These are phyloP conservation scores for Nematopogon swammerdamellus DNA, from an alignment of 2,888 invertebrate genomes.

Conservation along the genomic window DNA sequence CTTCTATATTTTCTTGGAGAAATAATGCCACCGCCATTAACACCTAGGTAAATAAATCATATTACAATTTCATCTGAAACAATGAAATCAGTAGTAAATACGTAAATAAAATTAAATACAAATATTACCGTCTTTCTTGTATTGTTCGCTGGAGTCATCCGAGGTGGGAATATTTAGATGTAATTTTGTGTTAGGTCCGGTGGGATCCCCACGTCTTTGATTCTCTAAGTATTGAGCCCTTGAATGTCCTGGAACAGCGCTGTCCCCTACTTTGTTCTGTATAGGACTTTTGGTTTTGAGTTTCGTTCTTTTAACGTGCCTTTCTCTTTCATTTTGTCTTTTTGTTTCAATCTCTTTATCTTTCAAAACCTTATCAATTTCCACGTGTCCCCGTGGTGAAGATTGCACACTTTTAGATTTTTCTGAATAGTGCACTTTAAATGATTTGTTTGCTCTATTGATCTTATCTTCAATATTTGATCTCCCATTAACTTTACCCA, in stretches of 20 bases:
- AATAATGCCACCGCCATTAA: conserved; percentile 38
- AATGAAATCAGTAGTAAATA: background rate
- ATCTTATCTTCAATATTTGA: conserved; percentile 40
- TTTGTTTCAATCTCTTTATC: conserved; percentile 37
- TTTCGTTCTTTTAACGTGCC: conserved; percentile 47
- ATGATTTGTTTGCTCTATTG: conserved; percentile 32
- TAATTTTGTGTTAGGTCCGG: conserved; percentile 49
- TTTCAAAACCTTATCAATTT: conserved; percentile 36
- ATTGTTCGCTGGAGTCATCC: conserved; percentile 59
- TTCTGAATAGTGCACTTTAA: conserved; percentile 45
- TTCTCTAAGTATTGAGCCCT: conserved; percentile 39
- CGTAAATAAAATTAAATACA: no score
- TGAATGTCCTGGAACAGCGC: conserved; percentile 16
- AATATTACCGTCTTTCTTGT: conserved; percentile 45
- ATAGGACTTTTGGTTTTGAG: conserved; percentile 49
- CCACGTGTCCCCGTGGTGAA: conserved; percentile 38
- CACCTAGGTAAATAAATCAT: conserved; percentile 17
- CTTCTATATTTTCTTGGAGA: conserved; percentile 62
- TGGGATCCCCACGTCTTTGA: conserved; percentile 41
- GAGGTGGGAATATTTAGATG: conserved; percentile 57
- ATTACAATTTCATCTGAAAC: background rate
- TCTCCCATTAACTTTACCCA: conserved; percentile 26
- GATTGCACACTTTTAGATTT: conserved; percentile 41
- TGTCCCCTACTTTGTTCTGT: conserved; percentile 35
- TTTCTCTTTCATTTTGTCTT: conserved; percentile 39